Evolutionary conservation across 2,113 vertebrate species (phyloP).

Genomic region (Natator depressus): DNA sequence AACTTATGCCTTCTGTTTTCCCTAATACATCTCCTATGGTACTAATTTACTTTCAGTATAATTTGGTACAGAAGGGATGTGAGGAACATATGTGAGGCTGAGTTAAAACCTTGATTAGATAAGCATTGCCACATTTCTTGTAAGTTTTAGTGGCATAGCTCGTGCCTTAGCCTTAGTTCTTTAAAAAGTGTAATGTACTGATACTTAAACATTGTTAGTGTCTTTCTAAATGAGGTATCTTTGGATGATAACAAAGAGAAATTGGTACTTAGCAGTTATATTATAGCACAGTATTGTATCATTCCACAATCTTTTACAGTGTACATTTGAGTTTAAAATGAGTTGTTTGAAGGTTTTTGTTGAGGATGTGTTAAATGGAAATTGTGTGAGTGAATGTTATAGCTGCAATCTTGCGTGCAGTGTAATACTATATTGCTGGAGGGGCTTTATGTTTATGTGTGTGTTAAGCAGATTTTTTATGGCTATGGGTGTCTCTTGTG

Average conservation of each 20-base stretch:
- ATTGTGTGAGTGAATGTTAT: neutral
- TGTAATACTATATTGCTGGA: neutral
- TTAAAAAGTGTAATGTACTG: neutral
- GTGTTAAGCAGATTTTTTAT: neutral
- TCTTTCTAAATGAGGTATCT: neutral
- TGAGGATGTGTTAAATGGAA: neutral
- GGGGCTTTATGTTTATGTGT: neutral
- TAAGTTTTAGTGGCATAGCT: neutral
- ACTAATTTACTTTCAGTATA: constrained; percentile 29
- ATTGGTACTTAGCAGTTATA: neutral
- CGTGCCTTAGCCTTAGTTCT: neutral
- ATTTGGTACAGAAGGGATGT: constrained; percentile 17
- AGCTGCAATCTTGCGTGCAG: neutral
- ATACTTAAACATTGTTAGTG: neutral
- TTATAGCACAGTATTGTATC: neutral
- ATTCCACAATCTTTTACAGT: neutral
- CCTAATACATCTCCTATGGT: constrained; percentile 1
- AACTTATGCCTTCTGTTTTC: constrained; percentile 53
- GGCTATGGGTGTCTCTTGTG: neutral
- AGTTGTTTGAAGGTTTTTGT: neutral
- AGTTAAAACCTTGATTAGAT: constrained; percentile 17
- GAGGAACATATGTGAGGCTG: neutral
- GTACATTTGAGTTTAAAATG: neutral
- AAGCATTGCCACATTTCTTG: constrained; percentile 9
- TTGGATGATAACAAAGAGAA: neutral